phyloP scores from a whole-genome alignment of 2,888 invertebrate genomes.

The Phortica okadai region DNA sequence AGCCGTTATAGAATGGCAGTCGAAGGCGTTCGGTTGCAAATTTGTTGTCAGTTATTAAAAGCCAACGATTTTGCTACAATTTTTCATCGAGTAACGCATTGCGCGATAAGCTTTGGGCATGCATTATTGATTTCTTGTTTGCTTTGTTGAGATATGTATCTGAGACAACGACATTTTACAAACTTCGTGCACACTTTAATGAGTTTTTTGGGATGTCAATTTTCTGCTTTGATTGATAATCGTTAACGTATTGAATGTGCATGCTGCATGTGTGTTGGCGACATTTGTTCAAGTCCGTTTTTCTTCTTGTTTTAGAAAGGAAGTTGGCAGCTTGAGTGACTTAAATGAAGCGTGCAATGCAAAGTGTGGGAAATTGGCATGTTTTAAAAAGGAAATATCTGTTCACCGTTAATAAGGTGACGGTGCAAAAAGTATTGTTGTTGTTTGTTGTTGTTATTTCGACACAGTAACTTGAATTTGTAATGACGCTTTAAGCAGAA shows the following conservation, averaged over 20 bases:
- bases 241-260: slow-evolving; percentile 47
- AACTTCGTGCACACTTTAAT: slow-evolving; percentile 57
- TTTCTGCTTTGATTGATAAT: slow-evolving; percentile 60
- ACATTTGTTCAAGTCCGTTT: neutral
- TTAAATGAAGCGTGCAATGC: slow-evolving; percentile 6
- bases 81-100: slow-evolving; percentile 53
- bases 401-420: neutral
- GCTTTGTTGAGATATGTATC: neutral
- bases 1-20: slow-evolving; percentile 1
- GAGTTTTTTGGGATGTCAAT: slow-evolving; percentile 59
- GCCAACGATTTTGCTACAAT: slow-evolving; percentile 46
- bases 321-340: slow-evolving; percentile 37
- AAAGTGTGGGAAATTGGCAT: slow-evolving; percentile 9
- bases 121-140: neutral
- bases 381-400: too few relatives aligned
- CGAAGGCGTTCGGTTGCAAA: slow-evolving; percentile 38
- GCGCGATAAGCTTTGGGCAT: slow-evolving; percentile 31
- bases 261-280: slow-evolving; percentile 10
- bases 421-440: neutral
- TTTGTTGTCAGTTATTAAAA: slow-evolving; percentile 67
- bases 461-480: slow-evolving; percentile 1
- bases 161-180: slow-evolving; percentile 49
- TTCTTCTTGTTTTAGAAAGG: slow-evolving; percentile 60
- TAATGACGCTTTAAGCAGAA: slow-evolving; percentile 36
- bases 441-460: too few relatives aligned